Evolutionary conservation across 2,888 invertebrate species (phyloP).

Genomic region (Drosophila niveifrons): DNA sequence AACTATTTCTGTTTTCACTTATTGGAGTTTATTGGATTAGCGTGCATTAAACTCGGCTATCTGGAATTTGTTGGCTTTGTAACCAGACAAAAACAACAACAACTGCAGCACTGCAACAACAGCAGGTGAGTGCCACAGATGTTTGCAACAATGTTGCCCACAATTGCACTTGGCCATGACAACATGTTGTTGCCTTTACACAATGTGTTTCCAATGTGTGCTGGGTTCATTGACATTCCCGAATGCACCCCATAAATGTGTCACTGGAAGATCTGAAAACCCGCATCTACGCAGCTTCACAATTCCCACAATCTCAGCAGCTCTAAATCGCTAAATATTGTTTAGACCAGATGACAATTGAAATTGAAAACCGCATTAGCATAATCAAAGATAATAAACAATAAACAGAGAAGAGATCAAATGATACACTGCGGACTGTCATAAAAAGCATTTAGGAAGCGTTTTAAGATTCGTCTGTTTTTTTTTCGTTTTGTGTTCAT

Average conservation of each 20-base stretch:
- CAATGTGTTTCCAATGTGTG: slow-evolving; percentile 39
- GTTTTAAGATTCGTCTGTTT: slow-evolving; percentile 3
- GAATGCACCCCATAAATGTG: slow-evolving; percentile 46
- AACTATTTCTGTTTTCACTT: slow-evolving; percentile 75
- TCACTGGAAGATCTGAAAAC: slow-evolving; percentile 49
- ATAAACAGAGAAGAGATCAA: slow-evolving; percentile 13
- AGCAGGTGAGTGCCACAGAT: slow-evolving; percentile 53
- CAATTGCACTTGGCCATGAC: slow-evolving; percentile 58
- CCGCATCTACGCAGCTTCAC: slow-evolving; percentile 37
- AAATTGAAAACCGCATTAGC: slow-evolving; percentile 18
- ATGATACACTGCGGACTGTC: slow-evolving; percentile 13
- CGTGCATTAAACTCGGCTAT: slow-evolving; percentile 54
- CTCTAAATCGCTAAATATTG: slow-evolving; percentile 12
- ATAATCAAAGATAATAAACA: slow-evolving; percentile 11
- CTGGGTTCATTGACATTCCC: slow-evolving; percentile 44
- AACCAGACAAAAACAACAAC: slow-evolving; percentile 5
- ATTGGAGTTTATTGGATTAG: slow-evolving; percentile 70
- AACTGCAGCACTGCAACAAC: neutral
- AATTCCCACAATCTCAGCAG: slow-evolving; percentile 30
- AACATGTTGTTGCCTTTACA: slow-evolving; percentile 38
- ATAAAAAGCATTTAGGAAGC: slow-evolving; percentile 16
- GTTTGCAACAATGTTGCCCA: slow-evolving; percentile 50
- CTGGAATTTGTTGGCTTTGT: slow-evolving; percentile 35
- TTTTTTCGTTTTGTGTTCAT: slow-evolving; percentile 7
- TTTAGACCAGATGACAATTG: slow-evolving; percentile 18